phyloP scores from a whole-genome alignment of 2,888 invertebrate species.

The Hemaris fuciformis region DNA sequence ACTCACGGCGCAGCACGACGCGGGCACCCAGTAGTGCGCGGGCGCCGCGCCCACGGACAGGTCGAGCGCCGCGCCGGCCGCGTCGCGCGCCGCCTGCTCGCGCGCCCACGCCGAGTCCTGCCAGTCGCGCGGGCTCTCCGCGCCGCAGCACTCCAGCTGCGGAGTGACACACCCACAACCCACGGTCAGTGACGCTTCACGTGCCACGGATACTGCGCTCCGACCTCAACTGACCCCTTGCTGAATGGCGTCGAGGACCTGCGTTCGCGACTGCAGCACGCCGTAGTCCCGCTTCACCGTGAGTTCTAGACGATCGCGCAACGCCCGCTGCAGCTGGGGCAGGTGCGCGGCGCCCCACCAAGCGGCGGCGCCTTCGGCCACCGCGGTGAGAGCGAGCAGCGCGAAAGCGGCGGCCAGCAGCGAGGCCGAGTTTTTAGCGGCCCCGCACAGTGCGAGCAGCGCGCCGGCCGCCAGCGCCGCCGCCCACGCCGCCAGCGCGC shows the following conservation, averaged over 20 bases:
- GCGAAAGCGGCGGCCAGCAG: constrained; percentile 64
- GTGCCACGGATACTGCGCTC: neutral
- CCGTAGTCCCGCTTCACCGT: constrained; percentile 62
- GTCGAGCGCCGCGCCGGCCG: constrained; percentile 42
- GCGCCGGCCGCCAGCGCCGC: constrained; percentile 55
- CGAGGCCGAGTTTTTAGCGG: constrained; percentile 49
- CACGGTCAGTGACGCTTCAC: neutral
- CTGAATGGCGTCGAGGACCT: constrained; percentile 64
- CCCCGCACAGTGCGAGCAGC: constrained; percentile 51
- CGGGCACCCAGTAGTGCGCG: constrained; percentile 60
- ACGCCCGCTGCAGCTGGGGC: constrained; percentile 54
- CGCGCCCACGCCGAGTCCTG: constrained; percentile 60
- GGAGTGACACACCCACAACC: neutral
- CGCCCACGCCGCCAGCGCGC: constrained; percentile 61
- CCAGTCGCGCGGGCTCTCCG: constrained; percentile 97
- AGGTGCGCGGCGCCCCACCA: constrained; percentile 72
- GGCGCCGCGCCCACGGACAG: constrained; percentile 60
- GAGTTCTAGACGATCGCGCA: constrained; percentile 50
- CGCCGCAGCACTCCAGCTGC: constrained; percentile 95
- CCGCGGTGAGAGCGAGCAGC: constrained; percentile 61
- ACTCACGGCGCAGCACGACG: constrained; percentile 53
- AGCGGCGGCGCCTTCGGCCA: constrained; percentile 65
- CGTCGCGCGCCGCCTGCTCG: constrained; percentile 23
- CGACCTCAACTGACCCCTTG: constrained; percentile 32
- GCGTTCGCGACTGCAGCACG: constrained; percentile 51